These are phyloP conservation scores for Danionella dracula DNA, from an alignment of 2,797 vertebrate genomes.

Conservation along the genomic window DNA sequence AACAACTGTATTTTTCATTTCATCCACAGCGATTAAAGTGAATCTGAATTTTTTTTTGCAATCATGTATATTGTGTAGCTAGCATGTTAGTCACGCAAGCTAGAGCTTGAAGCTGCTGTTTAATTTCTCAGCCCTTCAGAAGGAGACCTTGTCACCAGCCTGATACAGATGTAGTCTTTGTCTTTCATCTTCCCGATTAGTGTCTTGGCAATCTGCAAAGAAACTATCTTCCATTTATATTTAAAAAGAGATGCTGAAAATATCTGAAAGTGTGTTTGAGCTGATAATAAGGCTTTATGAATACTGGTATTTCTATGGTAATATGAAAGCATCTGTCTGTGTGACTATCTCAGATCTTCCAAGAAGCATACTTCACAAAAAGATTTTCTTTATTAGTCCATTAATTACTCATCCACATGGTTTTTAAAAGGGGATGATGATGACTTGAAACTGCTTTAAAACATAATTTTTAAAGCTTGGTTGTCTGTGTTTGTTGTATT, in stretches of 20 bases:
- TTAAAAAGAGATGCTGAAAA: slow-evolving; percentile 10
- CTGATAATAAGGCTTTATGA: neutral
- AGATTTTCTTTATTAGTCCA: neutral
- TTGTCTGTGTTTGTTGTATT: neutral
- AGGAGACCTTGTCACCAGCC: neutral
- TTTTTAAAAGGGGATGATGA: slow-evolving; percentile 3
- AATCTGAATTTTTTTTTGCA: slow-evolving; percentile 31
- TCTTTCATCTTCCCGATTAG: slow-evolving; percentile 6
- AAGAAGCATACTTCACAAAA: neutral
- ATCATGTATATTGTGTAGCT: neutral
- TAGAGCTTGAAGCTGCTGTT: neutral
- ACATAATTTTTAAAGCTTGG: neutral
- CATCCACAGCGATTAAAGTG: too few species aligned
- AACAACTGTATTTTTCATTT: neutral
- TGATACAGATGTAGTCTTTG: neutral
- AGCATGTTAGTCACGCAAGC: neutral
- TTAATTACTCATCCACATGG: slow-evolving; percentile 20
- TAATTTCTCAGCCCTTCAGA: slow-evolving; percentile 7
- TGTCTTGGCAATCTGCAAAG: slow-evolving; percentile 19
- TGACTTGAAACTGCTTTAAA: slow-evolving; percentile 1
- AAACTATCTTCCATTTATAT: slow-evolving; percentile 10
- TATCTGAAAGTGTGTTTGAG: slow-evolving; percentile 4
- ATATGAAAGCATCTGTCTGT: neutral
- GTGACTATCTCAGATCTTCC: neutral
- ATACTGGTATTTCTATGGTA: neutral